Evolutionary conservation across 1,140 invertebrate species (phyloP).

Genomic region (Gonioctena quinquepunctata): DNA sequence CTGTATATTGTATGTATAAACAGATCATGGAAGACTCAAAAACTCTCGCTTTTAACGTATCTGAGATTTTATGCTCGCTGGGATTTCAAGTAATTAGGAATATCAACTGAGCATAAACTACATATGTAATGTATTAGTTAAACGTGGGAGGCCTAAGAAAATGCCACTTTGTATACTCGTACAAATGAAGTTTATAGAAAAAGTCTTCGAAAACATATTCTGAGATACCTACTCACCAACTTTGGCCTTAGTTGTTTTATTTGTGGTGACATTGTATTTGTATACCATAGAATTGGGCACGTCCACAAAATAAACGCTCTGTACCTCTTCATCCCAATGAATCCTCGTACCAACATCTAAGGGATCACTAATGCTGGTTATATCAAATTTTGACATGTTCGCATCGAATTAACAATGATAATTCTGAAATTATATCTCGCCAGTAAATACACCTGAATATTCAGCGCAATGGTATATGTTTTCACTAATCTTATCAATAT

Average conservation of each 20-base stretch:
- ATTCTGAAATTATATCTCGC: too few species aligned
- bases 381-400: conserved; percentile 12
- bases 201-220: conserved; percentile 1
- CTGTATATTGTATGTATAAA: too few species aligned
- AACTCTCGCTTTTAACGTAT: too few species aligned
- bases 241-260: conserved; percentile 55
- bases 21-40: too few species aligned
- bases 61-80: too few species aligned
- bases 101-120: background rate
- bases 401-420: too few species aligned
- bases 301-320: conserved; percentile 65
- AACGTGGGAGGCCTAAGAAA: background rate
- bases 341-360: conserved; percentile 61
- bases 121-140: background rate
- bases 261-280: conserved; percentile 59
- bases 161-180: background rate
- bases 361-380: conserved; percentile 9
- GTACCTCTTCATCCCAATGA: conserved; percentile 63
- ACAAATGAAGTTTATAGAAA: background rate
- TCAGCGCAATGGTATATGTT: too few species aligned
- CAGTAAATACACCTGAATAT: too few species aligned
- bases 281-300: conserved; percentile 61
- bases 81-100: too few species aligned
- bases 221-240: conserved; percentile 49
- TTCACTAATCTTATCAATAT: too few species aligned